Evolutionary conservation across 2,888 invertebrate genomes (phyloP).

Genomic region (Antheraea yamamai): DNA sequence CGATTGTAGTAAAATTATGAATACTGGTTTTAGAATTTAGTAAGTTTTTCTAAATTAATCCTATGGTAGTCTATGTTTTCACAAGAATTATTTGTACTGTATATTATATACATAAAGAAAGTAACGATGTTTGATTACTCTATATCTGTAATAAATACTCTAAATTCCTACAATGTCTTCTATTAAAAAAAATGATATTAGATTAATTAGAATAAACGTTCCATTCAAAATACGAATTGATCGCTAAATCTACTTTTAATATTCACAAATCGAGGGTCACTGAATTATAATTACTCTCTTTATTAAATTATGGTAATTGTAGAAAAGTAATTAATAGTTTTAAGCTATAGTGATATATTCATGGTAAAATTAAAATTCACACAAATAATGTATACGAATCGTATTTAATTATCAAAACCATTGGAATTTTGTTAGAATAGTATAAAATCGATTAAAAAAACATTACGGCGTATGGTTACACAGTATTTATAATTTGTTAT

Average conservation of each 20-base stretch:
- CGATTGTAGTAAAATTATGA: neutral
- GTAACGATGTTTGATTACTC: neutral
- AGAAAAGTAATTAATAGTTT: neutral
- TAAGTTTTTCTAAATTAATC: neutral
- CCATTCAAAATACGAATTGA: neutral
- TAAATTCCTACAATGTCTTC: neutral
- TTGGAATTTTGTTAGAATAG: neutral
- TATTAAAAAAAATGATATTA: neutral
- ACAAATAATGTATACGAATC: neutral
- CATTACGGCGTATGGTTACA: neutral
- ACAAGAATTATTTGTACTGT: neutral
- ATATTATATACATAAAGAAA: neutral
- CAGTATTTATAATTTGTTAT: neutral
- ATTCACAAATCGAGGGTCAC: neutral
- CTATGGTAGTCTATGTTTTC: neutral
- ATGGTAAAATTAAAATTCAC: neutral
- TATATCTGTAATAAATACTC: neutral
- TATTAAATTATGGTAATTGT: neutral
- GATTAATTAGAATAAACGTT: neutral
- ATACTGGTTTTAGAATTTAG: neutral
- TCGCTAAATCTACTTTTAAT: neutral
- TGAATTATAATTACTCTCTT: neutral
- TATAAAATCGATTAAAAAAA: neutral
- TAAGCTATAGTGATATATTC: neutral
- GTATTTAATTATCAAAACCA: neutral